Evolutionary conservation across 2,797 vertebrate genomes (phyloP), one percentile per base, ranked within the genome.

Genomic region (Neosilurus mollespiculum): DNA sequence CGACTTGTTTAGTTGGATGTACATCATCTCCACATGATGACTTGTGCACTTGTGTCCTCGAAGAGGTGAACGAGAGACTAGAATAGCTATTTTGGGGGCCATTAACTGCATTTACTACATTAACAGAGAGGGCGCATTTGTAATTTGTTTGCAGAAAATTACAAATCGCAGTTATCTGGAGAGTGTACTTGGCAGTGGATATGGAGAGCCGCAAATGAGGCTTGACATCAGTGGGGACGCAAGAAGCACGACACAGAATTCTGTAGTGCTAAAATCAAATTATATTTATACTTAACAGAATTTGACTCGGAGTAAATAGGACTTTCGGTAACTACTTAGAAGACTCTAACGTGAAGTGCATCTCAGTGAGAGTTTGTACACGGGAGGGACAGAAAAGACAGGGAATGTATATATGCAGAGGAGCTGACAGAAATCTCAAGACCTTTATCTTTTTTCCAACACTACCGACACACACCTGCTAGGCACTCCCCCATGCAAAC

Each of bases 401-500:
- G 70, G 9, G 14, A 51, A 54, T 11, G 71, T 73, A 30, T 20
- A 75, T 15, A 34, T 34, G 24, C 53, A 56, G 53, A 58, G 53
- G 69, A 78, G 20, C 59, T 58, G 58, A 22, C 18, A 49, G 37
- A 82, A 80, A 66, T 78, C 71, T 67, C 43, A 80, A 72, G 34
- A 69, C 20, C 30, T 84, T 85, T 59, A 59, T 65, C 8, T 78
- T 54, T 64, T 61, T 15, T 34, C 78, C 77, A 80, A 83, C 76
- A 64, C 69, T 59, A 24, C 37, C 53, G 54, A 83, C 67, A 59
- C 6, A 22, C 83, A 87, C 84, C 62, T 81, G 81, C 82, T 76
- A 85, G 81, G 49, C 69, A 0, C 67, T 65, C n/a, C 67, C 69
- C n/a, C 12, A 30, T 87, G 83, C 83, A 85, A 81, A 85, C 91